Evolutionary conservation across 2,888 invertebrate genomes (phyloP).

Genomic region (Polylopha cassiicola): DNA sequence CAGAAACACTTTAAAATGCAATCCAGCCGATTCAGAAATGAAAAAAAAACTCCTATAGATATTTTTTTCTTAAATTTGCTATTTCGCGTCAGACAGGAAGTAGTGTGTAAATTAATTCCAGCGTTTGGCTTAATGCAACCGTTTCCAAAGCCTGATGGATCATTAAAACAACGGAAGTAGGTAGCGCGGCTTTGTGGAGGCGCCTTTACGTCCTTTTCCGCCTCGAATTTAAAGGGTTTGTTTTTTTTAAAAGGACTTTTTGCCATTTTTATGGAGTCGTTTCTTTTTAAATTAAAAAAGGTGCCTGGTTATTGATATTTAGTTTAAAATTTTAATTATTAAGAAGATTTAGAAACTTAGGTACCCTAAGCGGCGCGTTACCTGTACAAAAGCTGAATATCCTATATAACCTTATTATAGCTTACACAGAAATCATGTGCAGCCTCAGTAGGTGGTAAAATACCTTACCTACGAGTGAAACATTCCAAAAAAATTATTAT

Average conservation of each 20-base stretch:
- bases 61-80: too few relatives aligned
- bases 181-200: constrained; percentile 13
- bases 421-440: too few relatives aligned
- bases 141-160: constrained; percentile 18
- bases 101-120: constrained; percentile 20
- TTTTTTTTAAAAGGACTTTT: constrained; percentile 19
- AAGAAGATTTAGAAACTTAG: too few relatives aligned
- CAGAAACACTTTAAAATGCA: too few relatives aligned
- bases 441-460: too few relatives aligned
- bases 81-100: constrained; percentile 5
- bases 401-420: too few relatives aligned
- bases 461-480: too few relatives aligned
- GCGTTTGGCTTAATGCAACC: constrained; percentile 21
- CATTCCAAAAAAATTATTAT: too few relatives aligned
- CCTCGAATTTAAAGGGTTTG: constrained; percentile 19
- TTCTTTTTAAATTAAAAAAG: constrained; percentile 11
- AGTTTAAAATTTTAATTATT: not conserved
- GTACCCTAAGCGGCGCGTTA: too few relatives aligned
- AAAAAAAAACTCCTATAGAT: too few relatives aligned
- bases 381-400: too few relatives aligned
- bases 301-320: constrained; percentile 1
- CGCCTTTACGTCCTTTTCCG: constrained; percentile 16
- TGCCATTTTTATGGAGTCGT: constrained; percentile 16
- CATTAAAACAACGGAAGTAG: constrained; percentile 22
- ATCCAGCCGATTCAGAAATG: too few relatives aligned